Base-by-base conservation (phyloP, 2,888 invertebrate genomes). In the Andrena bucephala region DNA sequence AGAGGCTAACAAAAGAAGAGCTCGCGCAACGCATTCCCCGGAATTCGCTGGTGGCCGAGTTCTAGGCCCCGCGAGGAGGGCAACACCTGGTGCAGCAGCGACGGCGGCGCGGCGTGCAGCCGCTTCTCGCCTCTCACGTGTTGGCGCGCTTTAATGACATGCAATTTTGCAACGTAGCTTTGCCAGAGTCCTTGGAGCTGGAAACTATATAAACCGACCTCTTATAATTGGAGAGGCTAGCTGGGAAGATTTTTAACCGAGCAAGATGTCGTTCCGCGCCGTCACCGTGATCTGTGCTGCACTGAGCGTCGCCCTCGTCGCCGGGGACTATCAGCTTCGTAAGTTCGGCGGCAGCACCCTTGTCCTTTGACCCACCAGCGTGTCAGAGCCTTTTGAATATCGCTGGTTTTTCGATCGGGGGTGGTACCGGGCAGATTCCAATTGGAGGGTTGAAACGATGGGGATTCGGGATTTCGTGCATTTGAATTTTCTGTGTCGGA, bases 181-280 rank as follows among this genome's bases (percentile, higher is more conserved):
- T 90, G 90, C 85, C 77, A 66, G 85, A 93, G 93, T 93, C 94
- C 94, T 94, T 94, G 94, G 91, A 86, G 83, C 87, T 90, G 88
- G 90, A 92, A 92, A 91, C 92, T 94, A 94, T 94, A 94, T 94
- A 94, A 94, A 93, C 92, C 90, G 92, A 91, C 85, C 87, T 91
- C 88, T 89, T 90, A 87, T 86, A 91, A 92, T 92, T 91, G 90
- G 89, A 85, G 89, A 87, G 85, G 90, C 89, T 91, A 92, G 87
- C 87, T 73, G 75, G 57, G 71, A 89, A 85, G 90, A 91, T 91
- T 93, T 92, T 92, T 92, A 90, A 87, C 87, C 87, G 83, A 88
- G 89, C 85, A 87, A 75, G 83, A 92, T 92, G 93, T 89, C 90
- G 90, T 78, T 87, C 83, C 73, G 60, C 29, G 16, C 69, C 20